Percentiles rank a stretch among this genome's conserved stretches.
These are phyloP conservation scores for Porphyrio hochstetteri DNA, from an alignment of 2,113 vertebrate genomes.

Conservation along the genomic window DNA sequence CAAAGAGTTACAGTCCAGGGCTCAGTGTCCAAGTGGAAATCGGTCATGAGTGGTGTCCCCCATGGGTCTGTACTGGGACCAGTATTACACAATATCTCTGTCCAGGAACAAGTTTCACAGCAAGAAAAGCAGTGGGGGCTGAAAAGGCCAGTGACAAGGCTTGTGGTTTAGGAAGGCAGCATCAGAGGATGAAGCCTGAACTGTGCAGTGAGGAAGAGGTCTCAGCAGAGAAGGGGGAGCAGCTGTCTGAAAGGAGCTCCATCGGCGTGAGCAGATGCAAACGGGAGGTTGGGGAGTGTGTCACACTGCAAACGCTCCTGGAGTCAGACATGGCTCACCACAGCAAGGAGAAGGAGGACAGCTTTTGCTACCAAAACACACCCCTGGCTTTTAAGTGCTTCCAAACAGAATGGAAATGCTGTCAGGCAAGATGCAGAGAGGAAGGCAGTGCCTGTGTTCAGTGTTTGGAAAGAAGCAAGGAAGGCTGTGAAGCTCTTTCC, in stretches of 20 bases:
- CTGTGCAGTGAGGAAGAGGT: neutral
- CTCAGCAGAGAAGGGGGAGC: neutral
- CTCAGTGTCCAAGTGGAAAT: neutral
- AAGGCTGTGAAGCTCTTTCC: neutral
- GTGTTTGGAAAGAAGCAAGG: neutral
- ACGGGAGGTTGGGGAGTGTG: neutral
- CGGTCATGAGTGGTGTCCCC: neutral
- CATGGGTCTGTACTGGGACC: neutral
- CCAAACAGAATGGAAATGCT: neutral
- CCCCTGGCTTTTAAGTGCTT: neutral
- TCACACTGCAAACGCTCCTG: neutral
- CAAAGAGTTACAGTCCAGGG: neutral
- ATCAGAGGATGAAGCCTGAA: neutral
- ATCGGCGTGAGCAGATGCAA: neutral
- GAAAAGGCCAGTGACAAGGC: neutral
- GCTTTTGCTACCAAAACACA: neutral
- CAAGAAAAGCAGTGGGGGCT: neutral
- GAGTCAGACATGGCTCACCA: neutral
- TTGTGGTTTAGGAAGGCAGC: neutral
- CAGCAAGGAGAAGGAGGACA: neutral
- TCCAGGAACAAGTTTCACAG: neutral
- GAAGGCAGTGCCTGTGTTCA: neutral
- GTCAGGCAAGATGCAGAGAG: conserved; percentile 13
- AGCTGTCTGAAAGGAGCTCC: neutral
- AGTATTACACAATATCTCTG: neutral